Percentiles rank a stretch among this genome's conserved stretches.
phyloP scores from a whole-genome alignment of 1,140 invertebrate species.

The Magallana angulata region DNA sequence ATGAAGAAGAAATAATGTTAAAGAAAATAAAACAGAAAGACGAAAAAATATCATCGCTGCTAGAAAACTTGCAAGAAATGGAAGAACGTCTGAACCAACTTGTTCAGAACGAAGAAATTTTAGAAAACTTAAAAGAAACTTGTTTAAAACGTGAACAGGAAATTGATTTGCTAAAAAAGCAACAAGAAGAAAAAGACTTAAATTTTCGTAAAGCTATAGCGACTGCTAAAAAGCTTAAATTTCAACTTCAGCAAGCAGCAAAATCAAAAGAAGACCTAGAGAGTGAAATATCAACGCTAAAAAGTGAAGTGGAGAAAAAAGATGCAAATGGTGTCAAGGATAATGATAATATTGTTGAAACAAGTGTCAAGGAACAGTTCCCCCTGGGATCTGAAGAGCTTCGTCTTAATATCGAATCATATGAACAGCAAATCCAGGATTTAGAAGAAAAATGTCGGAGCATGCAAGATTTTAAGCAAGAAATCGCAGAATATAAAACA shows the following conservation, averaged over 20 bases:
- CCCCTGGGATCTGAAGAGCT: background rate
- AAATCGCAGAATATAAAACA: background rate
- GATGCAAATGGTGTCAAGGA: background rate
- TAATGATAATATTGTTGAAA: background rate
- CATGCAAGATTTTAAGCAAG: background rate
- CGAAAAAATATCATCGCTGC: slow-evolving; percentile 68
- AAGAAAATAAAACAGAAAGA: slow-evolving; percentile 65
- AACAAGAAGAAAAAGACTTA: slow-evolving; percentile 67
- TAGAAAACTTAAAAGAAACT: slow-evolving; percentile 40
- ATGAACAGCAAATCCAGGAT: background rate
- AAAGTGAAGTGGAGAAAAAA: slow-evolving; percentile 39
- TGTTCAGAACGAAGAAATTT: slow-evolving; percentile 50
- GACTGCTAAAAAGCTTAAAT: slow-evolving; percentile 75
- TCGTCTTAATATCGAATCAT: background rate
- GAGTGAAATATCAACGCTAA: slow-evolving; percentile 47
- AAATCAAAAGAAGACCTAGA: slow-evolving; percentile 51
- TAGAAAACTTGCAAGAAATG: slow-evolving; percentile 74
- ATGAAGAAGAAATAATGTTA: slow-evolving; percentile 39
- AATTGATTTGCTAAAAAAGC: slow-evolving; percentile 58
- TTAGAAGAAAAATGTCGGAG: background rate
- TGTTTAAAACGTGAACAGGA: slow-evolving; percentile 46
- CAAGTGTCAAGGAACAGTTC: background rate
- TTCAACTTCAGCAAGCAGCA: slow-evolving; percentile 62
- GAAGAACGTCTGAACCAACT: slow-evolving; percentile 70
- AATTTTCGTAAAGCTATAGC: slow-evolving; percentile 72